Percentiles rank a stretch among this genome's conserved stretches.
Evolutionary conservation across 1,140 invertebrate species (phyloP).

Genomic region (Phthorimaea operculella): DNA sequence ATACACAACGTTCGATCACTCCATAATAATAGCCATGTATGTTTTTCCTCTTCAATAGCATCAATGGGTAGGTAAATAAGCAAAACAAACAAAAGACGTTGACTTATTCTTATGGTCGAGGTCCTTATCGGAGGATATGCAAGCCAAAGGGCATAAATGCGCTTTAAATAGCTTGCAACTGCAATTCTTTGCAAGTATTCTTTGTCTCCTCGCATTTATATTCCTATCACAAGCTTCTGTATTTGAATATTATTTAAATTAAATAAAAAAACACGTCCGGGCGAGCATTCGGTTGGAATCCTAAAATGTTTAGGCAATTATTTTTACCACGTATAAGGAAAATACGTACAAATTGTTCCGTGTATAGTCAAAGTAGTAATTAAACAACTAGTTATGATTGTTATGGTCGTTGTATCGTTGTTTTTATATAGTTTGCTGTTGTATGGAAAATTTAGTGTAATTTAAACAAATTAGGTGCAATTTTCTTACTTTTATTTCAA

Average conservation of each 20-base stretch:
- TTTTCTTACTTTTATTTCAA: no score
- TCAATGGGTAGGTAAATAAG: no score
- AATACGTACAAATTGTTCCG: not conserved
- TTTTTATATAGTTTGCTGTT: no score
- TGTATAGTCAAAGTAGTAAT: not conserved
- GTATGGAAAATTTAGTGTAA: no score
- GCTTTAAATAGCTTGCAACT: not conserved
- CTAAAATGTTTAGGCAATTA: not conserved
- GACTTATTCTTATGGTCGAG: no score
- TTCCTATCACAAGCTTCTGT: not conserved
- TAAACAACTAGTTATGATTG: not conserved
- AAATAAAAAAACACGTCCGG: slow-evolving; percentile 1
- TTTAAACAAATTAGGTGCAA: no score
- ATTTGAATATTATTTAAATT: not conserved
- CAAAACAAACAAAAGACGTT: no score
- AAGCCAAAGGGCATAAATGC: not conserved
- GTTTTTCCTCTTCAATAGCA: no score
- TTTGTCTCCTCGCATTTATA: not conserved
- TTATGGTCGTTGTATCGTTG: no score
- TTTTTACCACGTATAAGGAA: not conserved
- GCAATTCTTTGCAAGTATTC: not conserved
- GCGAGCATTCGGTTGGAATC: not conserved
- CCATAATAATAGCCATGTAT: no score
- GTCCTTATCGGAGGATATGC: not conserved
- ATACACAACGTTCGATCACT: no score